Evolutionary conservation across 2,888 invertebrate genomes (phyloP), one percentile per base, ranked within the genome.

Genomic region (Timema cristinae): DNA sequence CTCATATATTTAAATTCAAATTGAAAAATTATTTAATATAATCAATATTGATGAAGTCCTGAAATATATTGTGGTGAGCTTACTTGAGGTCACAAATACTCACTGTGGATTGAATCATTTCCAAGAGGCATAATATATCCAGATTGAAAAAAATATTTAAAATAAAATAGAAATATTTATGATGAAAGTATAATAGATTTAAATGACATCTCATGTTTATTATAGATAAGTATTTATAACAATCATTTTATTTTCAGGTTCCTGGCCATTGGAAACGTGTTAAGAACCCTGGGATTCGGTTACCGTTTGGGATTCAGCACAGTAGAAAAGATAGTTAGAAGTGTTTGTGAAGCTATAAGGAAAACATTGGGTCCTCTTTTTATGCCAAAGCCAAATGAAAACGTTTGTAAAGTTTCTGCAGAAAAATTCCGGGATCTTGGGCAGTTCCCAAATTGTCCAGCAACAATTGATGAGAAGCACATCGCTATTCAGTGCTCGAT

Each of bases 401-500:
- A 78, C 75, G 77, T 79, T 69, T 80, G 79, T 79, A 73, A 73
- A 48, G 67, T 72, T 73, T 66, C 79, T 16, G 75, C 78, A 61
- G 32, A 77, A 32, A 51, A 74, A 68, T 80, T 78, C 73, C 73
- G 50, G n/a, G 71, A 77, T 63, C 73, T 75, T 66, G 80, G 79
- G 80, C 76, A 79, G 69, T 80, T 80, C 75, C 80, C 80, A 51
- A 76, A 79, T 70, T 78, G 77, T 70, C 59, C 78, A 49, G 79
- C 78, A 56, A 77, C 80, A 9, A 76, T 80, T 50, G 80, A 80
- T 72, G n/a, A n/a, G n/a, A n/a, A n/a, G n/a, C n/a, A n/a, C n/a
- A n/a, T n/a, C n/a, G n/a, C n/a, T n/a, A n/a, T n/a, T n/a, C n/a
- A 80, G 75, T 73, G 77, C 70, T 79, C 80, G 49, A 66, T 73